Evolutionary conservation across 2,888 invertebrate species (phyloP).

Genomic region (Atrina japonica): DNA sequence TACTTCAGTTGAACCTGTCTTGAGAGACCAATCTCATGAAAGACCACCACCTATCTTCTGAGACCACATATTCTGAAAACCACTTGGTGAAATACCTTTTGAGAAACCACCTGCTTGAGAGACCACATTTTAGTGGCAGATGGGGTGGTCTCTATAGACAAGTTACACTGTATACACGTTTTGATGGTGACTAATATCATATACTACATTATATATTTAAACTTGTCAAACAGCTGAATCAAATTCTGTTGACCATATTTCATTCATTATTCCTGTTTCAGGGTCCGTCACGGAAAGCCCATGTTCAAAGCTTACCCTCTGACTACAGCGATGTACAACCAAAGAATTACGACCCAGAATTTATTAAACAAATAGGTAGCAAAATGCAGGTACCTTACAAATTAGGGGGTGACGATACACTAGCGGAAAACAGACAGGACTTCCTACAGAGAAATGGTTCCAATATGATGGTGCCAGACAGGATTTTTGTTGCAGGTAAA

Average conservation of each 20-base stretch:
- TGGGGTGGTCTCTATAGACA: too few relatives aligned
- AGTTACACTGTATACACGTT: too few relatives aligned
- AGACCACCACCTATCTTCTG: too few relatives aligned
- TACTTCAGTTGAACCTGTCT: too few relatives aligned
- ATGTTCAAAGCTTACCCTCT: constrained; percentile 66
- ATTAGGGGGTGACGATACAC: constrained; percentile 17
- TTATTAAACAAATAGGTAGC: constrained; percentile 89
- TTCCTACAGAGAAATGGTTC: constrained; percentile 28
- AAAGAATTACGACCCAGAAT: constrained; percentile 86
- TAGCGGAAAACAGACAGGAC: constrained; percentile 16
- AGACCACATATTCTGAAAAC: too few relatives aligned
- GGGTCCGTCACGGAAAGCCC: constrained; percentile 27
- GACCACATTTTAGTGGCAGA: too few relatives aligned
- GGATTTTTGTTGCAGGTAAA: constrained; percentile 93
- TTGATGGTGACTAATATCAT: too few relatives aligned
- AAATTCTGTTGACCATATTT: neutral
- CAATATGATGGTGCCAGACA: constrained; percentile 94
- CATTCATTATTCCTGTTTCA: neutral
- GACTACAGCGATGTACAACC: constrained; percentile 74
- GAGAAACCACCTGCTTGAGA: too few relatives aligned
- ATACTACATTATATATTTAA: too few relatives aligned
- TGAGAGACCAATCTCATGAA: too few relatives aligned
- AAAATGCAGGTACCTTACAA: constrained; percentile 91
- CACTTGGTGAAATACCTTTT: too few relatives aligned
- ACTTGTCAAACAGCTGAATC: too few relatives aligned